Base-by-base conservation (phyloP, 2,888 invertebrate species). In the Oscheius sp. region DNA sequence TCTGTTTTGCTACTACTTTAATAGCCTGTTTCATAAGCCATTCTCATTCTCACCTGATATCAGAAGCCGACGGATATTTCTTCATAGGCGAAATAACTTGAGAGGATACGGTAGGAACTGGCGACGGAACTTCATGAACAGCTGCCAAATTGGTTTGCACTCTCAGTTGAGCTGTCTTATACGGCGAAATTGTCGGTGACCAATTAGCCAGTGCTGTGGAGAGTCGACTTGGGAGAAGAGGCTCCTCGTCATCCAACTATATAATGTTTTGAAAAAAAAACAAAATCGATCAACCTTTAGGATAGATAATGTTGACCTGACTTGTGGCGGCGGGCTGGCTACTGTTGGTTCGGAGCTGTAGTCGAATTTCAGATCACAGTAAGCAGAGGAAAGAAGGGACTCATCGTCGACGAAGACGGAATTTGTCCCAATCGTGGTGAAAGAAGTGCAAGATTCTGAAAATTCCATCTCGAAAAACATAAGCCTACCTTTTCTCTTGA, bases 381-480 rank as follows among this genome's bases (percentile, higher is more conserved):
- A 83, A 17, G 81, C 81, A 20, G 71, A 65, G 9, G 83, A 83
- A 65, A 80, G 75, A 14, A 83, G 68, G 2, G 82, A 82, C 54
- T 84, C 83, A 28, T 77, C 76, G 72, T 83, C 83, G 24, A 78
- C 64, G 26, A 73, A 51, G 12, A 63, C 56, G 3, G 71, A 68
- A 20, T 71, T 71, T 22, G 71, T 70, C n/a, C 68, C 38, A 2
- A 74, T 9, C 2, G 72, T 72, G n/a, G 77, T 73, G 47, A 71
- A 71, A 4, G 77, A 74, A 2, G 77, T 69, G 20, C 51, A 65
- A 0, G 77, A 77, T 12, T 74, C 77, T 71, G 22, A 32, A 57
- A 63, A 20, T n/a, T n/a, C n/a, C n/a, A n/a, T n/a, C n/a, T n/a
- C n/a, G n/a, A n/a, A n/a, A n/a, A n/a, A n/a, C n/a, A n/a, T n/a